Evolutionary conservation across 2,113 vertebrate species (phyloP).

Genomic region (Uropsilus gracilis): DNA sequence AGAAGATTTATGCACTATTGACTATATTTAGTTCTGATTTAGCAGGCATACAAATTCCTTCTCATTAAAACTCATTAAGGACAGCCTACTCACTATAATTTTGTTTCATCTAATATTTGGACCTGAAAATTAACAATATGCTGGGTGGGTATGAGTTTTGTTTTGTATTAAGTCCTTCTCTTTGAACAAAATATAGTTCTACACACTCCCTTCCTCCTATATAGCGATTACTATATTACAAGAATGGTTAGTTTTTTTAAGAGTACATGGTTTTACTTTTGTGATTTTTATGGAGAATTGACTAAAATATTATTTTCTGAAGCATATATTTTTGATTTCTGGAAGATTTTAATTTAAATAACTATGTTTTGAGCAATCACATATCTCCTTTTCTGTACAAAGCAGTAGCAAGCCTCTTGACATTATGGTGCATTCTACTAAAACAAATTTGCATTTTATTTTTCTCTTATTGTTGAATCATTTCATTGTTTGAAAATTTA

Average conservation of each 20-base stretch:
- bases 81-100: background rate
- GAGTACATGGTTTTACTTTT: background rate
- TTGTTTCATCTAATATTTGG: background rate
- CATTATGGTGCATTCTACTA: background rate
- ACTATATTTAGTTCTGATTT: background rate
- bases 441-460: slow-evolving; percentile 20
- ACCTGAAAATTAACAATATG: background rate
- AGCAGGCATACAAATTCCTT: background rate
- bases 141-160: background rate
- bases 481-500: slow-evolving; percentile 1
- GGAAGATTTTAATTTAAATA: background rate
- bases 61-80: background rate
- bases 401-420: background rate
- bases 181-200: slow-evolving; percentile 23
- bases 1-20: background rate
- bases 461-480: background rate
- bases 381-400: background rate
- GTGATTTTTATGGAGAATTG: slow-evolving; percentile 27
- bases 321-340: background rate
- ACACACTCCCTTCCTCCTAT: background rate
- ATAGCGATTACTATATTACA: background rate
- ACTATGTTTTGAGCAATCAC: background rate
- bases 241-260: background rate
- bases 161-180: background rate
- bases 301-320: slow-evolving; percentile 7